Evolutionary conservation across 2,797 vertebrate species (phyloP), one percentile per base, ranked within the genome.

Genomic region (Morus bassanus): DNA sequence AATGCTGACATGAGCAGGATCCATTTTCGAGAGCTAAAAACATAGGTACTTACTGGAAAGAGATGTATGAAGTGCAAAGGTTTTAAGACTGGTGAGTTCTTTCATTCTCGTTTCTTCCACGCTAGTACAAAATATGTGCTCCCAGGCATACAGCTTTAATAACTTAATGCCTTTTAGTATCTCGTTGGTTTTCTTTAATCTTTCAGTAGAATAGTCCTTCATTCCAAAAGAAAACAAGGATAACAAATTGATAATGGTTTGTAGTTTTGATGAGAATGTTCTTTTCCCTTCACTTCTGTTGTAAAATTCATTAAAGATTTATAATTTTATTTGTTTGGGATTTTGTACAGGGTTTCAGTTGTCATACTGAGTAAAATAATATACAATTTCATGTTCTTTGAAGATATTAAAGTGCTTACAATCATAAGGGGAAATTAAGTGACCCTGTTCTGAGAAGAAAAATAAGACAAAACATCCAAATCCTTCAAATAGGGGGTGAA

Each of bases 131-230:
- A 99, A 99, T 92, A 99, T 99, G 48, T 99, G 98, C 93, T 99
- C 99, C 99, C 99, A 99, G 72, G 99, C 99, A 37, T 99, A 99
- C 3, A 99, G 97, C 97, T 99, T 99, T 89, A 99, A 97, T 83
- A 99, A 96, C 92, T 99, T 99, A 69, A 99, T 99, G 91, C 99
- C 99, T 97, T 99, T 99, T 79, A 99, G 61, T 94, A 99, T 99
- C 98, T 99, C 99, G 1, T 99, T 99, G 56, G 99, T 99, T 98
- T 99, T 99, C 97, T 99, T 99, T 91, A 99, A 97, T 28, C 99
- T 98, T 67, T 99, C 99, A 2, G 99, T 99, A 25, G 99, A 99
- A 97, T 99, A 99, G 96, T 99, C 99, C 99, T 99, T 95, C n/a
- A 87, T 93, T 57, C 92, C 73, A 91, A 86, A 86, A 82, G 56